These are phyloP conservation scores for Forbesichthys agassizii DNA, from an alignment of 2,113 vertebrate genomes.

Conservation along the genomic window DNA sequence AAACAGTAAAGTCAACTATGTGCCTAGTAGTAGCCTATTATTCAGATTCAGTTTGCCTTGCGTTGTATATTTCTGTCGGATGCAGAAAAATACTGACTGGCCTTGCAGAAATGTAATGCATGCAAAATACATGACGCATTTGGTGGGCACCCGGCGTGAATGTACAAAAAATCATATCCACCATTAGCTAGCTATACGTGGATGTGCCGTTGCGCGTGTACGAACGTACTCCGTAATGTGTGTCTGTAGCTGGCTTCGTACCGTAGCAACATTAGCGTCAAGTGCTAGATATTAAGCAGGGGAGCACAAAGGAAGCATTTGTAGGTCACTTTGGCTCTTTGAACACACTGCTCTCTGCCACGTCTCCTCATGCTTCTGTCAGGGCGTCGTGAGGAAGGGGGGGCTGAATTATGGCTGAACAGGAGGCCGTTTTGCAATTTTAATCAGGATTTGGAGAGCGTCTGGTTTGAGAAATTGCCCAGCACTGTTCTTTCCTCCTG, in stretches of 20 bases:
- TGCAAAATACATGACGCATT: too few species aligned
- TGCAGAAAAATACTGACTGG: too few species aligned
- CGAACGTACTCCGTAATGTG: neutral
- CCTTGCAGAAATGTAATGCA: too few species aligned
- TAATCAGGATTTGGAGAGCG: slow-evolving; percentile 70
- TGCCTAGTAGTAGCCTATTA: too few species aligned
- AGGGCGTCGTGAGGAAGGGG: slow-evolving; percentile 53
- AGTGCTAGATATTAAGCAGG: neutral
- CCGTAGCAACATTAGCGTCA: slow-evolving; percentile 1
- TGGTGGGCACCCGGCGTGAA: too few species aligned
- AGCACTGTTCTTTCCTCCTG: slow-evolving; percentile 50
- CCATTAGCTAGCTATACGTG: neutral
- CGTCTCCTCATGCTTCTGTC: slow-evolving; percentile 48
- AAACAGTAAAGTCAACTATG: too few species aligned
- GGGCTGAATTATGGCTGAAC: slow-evolving; percentile 62
- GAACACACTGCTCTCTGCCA: slow-evolving; percentile 39
- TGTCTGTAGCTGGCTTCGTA: neutral
- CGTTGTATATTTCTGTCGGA: too few species aligned
- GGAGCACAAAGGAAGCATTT: slow-evolving; percentile 26
- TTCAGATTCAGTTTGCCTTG: too few species aligned
- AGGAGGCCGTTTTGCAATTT: slow-evolving; percentile 76
- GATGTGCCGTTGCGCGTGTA: neutral
- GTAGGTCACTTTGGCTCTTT: slow-evolving; percentile 38
- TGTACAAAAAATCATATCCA: too few species aligned
- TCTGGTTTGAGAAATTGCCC: slow-evolving; percentile 46